Evolutionary conservation across 2,113 vertebrate genomes (phyloP).

Genomic region (Notothenia coriiceps): DNA sequence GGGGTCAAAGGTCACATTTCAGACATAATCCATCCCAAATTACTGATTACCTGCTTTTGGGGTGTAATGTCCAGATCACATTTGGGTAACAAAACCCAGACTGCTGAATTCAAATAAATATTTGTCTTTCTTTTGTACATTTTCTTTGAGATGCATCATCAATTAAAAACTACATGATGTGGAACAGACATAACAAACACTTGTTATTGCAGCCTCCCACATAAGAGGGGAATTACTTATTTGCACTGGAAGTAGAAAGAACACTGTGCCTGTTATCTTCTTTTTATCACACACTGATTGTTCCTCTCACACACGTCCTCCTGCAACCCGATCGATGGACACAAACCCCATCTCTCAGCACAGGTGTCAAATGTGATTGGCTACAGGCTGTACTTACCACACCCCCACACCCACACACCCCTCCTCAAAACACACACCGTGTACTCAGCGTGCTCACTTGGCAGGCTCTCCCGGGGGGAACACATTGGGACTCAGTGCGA

Average conservation of each 20-base stretch:
- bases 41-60: conserved; percentile 63
- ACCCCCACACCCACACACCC: background rate
- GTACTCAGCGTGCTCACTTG: conserved; percentile 9
- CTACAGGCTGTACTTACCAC: conserved; percentile 41
- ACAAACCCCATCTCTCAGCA: conserved; percentile 37
- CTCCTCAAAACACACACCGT: conserved; percentile 13
- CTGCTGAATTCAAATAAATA: conserved; percentile 34
- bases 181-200: conserved; percentile 21
- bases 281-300: background rate
- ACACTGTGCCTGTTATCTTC: background rate
- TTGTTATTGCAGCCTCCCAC: background rate
- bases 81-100: conserved; percentile 37
- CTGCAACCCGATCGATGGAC: conserved; percentile 35
- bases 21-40: conserved; percentile 69
- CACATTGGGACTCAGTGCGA: conserved; percentile 24
- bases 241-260: background rate
- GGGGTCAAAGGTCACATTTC: conserved; percentile 62
- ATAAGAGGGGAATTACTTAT: background rate
- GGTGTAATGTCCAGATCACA: conserved; percentile 43
- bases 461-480: conserved; percentile 32
- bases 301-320: background rate
- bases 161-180: conserved; percentile 17
- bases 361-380: conserved; percentile 75
- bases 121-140: background rate
- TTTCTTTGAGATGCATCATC: conserved; percentile 22